These are phyloP conservation scores for Lophochroa leadbeateri DNA, from an alignment of 2,113 vertebrate species.

Conservation along the genomic window DNA sequence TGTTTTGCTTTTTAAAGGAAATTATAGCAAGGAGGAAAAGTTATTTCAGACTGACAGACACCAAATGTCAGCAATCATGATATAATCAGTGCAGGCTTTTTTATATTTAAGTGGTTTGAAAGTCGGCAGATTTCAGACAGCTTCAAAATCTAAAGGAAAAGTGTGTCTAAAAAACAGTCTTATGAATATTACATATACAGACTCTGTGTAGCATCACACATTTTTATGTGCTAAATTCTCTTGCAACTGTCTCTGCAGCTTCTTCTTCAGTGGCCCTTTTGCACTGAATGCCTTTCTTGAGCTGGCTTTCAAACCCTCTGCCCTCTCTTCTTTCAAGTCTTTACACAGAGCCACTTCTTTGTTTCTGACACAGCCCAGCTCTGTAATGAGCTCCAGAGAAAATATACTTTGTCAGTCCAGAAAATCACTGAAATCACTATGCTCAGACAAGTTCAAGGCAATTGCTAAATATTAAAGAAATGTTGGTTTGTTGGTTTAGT, in stretches of 20 bases:
- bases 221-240: constrained; percentile 33
- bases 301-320: neutral
- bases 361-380: neutral
- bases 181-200: constrained; percentile 38
- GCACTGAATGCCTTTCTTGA: neutral
- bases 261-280: neutral
- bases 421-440: neutral
- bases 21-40: constrained; percentile 16
- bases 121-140: constrained; percentile 59
- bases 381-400: constrained; percentile 10
- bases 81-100: constrained; percentile 60
- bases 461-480: constrained; percentile 2
- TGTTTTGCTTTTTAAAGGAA: constrained; percentile 24
- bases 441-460: neutral
- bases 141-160: constrained; percentile 53
- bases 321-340: neutral
- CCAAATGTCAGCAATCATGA: constrained; percentile 66
- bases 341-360: neutral
- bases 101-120: constrained; percentile 65
- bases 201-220: neutral
- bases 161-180: constrained; percentile 4
- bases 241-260: neutral
- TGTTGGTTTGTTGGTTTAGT: neutral
- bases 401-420: neutral
- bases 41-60: constrained; percentile 58